Base-by-base conservation (phyloP, 2,113 vertebrate species). In the Psophia crepitans region DNA sequence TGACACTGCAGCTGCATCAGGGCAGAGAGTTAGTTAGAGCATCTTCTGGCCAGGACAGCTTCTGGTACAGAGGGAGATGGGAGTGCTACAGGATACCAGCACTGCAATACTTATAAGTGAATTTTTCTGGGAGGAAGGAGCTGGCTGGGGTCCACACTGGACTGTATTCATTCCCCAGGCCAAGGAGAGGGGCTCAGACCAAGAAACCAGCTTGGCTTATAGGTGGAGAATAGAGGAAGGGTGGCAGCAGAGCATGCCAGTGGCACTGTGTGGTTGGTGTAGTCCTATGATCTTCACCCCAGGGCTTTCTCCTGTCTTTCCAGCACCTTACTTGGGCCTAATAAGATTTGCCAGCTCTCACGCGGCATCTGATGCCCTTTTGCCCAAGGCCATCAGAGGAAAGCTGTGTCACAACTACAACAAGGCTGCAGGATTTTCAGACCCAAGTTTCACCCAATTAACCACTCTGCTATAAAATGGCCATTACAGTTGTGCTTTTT, bases 281-380 rank as follows among this genome's bases (percentile, higher is more conserved):
- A 66, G 14, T 12, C 44, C 24, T 53, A 5, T 0, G 0, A 6
- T 48, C 73, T 48, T 88, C 2, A 0, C 44, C 37, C 64, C n/a
- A 53, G 37, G 35, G 27, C 46, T 84, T 80, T 69, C 20, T 30
- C 32, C 48, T 4, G 0, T 66, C 39, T 66, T 61, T 37, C 32
- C 53, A 73, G 21, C 30, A 14, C 79, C 60, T 73, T 41, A 27
- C 15, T 43, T 41, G 39, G 19, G 18, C 24, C 44, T 53, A 44
- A 19, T 65, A 60, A 41, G 53, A 56, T 66, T 35, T 22, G 16
- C 26, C 37, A 48, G 33, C 44, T 84, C 68, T 56, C 7, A 4
- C 48, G 37, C 54, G 20, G 53, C 35, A 28, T 53, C 13, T 41
- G 56, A 28, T 39, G 39, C 44, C 16, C 16, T 68, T 66, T 77